Evolutionary conservation across 2,888 invertebrate genomes (phyloP).

Genomic region (Platynereis dumerilii): DNA sequence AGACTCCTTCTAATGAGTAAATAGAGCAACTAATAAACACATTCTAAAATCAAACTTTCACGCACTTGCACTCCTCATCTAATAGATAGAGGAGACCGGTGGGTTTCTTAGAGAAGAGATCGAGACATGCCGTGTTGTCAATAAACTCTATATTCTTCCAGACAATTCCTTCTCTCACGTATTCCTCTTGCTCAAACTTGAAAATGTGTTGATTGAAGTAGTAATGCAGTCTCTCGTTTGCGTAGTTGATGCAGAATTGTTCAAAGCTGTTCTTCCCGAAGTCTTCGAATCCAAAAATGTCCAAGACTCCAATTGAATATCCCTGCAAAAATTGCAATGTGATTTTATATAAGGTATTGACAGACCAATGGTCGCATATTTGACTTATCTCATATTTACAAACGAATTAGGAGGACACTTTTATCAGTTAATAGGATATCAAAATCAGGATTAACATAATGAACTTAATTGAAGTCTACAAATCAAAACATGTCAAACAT

Average conservation of each 20-base stretch:
- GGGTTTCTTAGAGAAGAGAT: slow-evolving; percentile 89
- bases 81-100: slow-evolving; percentile 87
- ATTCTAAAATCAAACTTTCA: slow-evolving; percentile 9
- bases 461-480: no score
- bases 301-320: slow-evolving; percentile 92
- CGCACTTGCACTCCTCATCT: slow-evolving; percentile 96
- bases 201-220: slow-evolving; percentile 99
- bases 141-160: slow-evolving; percentile 97
- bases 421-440: no score
- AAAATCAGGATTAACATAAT: no score
- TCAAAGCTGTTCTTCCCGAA: slow-evolving; percentile 86
- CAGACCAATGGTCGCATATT: no score
- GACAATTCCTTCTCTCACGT: slow-evolving; percentile 87
- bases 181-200: slow-evolving; percentile 93
- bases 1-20: no score
- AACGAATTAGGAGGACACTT: no score
- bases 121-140: slow-evolving; percentile 93
- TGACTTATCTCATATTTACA: no score
- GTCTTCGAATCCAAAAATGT: slow-evolving; percentile 97
- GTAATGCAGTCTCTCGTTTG: slow-evolving; percentile 95
- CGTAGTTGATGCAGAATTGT: slow-evolving; percentile 96
- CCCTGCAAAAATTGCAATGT: slow-evolving; percentile 66
- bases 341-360: no score
- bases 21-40: no score
- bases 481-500: no score